Conservation (phyloP, 2,888 invertebrate species). For the Diarsia brunnea region DNA sequence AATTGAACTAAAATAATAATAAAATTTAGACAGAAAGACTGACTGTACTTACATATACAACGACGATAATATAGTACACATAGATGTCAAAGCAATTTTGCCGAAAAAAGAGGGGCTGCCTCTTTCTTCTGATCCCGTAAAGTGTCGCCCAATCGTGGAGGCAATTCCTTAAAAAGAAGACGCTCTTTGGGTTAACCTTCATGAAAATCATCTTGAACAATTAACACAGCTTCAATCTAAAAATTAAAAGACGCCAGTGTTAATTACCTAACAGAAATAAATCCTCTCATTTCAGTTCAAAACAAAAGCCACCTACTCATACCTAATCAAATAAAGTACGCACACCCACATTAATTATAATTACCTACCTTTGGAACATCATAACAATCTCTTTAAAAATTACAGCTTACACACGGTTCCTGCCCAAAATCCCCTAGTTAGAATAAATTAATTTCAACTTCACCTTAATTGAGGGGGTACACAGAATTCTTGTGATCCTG, state of each 20-base stretch:
- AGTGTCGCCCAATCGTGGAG: too few relatives aligned
- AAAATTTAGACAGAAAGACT: too few relatives aligned
- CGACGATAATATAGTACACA: too few relatives aligned
- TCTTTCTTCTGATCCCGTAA: too few relatives aligned
- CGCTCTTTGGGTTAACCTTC: too few relatives aligned
- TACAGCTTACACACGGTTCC: slow-evolving; percentile 61
- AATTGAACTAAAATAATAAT: too few relatives aligned
- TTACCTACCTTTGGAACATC: slow-evolving; percentile 50
- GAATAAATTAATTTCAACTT: slow-evolving; percentile 85
- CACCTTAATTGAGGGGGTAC: slow-evolving; percentile 82
- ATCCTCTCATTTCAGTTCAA: not conserved
- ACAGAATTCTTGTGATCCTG: slow-evolving; percentile 76
- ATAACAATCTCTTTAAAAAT: slow-evolving; percentile 61
- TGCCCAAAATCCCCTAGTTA: slow-evolving; percentile 72
- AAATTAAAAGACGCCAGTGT: not conserved
- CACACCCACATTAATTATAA: slow-evolving; percentile 58
- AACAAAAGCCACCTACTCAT: slow-evolving; percentile 22
- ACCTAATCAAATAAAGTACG: slow-evolving; percentile 47
- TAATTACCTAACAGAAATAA: slow-evolving; percentile 4
- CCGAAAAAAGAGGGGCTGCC: too few relatives aligned
- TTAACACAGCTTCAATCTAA: not conserved
- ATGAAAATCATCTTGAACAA: too few relatives aligned
- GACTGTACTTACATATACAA: too few relatives aligned
- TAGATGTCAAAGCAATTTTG: too few relatives aligned
- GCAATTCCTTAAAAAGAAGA: too few relatives aligned